A percentile compares a stretch with the other conserved stretches of the same genome.
Evolutionary conservation across 1,140 invertebrate species (phyloP).

Genomic region (Rhagoletis pomonella): DNA sequence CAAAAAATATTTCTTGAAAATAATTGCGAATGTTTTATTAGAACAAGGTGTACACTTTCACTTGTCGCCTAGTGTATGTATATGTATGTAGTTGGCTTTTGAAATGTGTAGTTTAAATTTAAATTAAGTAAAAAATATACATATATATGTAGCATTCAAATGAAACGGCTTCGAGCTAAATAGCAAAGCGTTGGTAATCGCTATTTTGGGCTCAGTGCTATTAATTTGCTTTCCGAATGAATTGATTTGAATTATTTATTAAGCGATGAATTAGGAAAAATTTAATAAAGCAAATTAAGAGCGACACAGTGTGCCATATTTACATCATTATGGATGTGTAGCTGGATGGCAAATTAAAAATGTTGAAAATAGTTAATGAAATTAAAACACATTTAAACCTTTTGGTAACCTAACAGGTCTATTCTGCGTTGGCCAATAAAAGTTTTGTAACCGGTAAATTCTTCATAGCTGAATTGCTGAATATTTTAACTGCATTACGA

Average conservation of each 20-base stretch:
- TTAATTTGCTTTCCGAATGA: constrained; percentile 6
- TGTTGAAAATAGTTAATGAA: not conserved
- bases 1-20: too few species aligned
- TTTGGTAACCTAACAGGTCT: too few species aligned
- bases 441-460: too few species aligned
- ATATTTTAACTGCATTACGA: too few species aligned
- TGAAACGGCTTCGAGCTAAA: not conserved
- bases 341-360: not conserved
- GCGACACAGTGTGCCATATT: not conserved
- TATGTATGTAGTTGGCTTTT: not conserved
- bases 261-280: constrained; percentile 18
- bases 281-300: constrained; percentile 16
- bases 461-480: too few species aligned
- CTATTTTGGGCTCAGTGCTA: not conserved
- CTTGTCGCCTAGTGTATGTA: not conserved
- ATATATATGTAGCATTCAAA: not conserved
- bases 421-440: too few species aligned
- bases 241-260: constrained; percentile 5
- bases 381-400: not conserved
- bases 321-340: not conserved
- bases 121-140: constrained; percentile 4
- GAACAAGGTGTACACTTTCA: too few species aligned
- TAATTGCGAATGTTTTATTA: too few species aligned
- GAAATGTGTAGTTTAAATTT: not conserved
- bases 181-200: not conserved